Evolutionary conservation across 2,113 vertebrate species (phyloP).

Genomic region (Struthio camelus): DNA sequence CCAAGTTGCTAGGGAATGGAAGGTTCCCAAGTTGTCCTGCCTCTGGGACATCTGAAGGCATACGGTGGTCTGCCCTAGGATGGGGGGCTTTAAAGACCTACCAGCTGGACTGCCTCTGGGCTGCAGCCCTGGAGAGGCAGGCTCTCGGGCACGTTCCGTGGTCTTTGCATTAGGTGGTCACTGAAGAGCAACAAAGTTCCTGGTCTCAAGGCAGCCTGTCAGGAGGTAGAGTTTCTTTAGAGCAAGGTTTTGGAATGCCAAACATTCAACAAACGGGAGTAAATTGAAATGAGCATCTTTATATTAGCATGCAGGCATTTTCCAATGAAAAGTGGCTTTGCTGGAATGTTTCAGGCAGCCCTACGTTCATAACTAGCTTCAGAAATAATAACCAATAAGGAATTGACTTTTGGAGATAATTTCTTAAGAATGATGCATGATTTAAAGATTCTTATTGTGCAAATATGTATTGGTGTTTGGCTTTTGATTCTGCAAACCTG

Average conservation of each 20-base stretch:
- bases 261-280: neutral
- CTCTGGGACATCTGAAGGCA: neutral
- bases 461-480: neutral
- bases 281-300: neutral
- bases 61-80: accelerated
- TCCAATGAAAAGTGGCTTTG: neutral
- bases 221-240: neutral
- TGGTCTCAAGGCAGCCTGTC: neutral
- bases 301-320: neutral
- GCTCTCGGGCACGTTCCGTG: neutral
- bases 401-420: neutral
- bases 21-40: no score
- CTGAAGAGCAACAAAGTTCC: neutral
- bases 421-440: neutral
- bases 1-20: no score
- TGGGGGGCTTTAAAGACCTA: neutral
- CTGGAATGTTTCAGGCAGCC: neutral
- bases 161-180: neutral
- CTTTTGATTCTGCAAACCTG: neutral
- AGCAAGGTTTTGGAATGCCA: neutral
- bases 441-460: neutral
- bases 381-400: neutral
- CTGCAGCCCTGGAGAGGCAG: neutral
- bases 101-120: neutral
- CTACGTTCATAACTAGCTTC: neutral